phyloP scores from a whole-genome alignment of 1,140 invertebrate species.

The Meteorus sp. region DNA sequence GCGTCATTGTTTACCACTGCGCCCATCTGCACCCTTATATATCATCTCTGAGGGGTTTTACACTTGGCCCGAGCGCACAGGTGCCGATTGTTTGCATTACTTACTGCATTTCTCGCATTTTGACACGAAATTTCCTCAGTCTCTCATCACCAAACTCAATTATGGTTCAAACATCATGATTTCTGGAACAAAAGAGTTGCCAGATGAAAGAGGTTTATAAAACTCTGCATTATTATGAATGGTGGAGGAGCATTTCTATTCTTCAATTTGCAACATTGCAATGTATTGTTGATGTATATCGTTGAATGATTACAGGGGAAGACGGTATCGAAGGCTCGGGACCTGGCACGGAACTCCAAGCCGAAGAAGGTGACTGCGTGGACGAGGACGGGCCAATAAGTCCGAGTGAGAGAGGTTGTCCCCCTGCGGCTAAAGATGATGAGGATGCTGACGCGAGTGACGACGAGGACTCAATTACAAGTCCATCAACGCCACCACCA shows the following conservation, averaged over 20 bases:
- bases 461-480: slow-evolving; percentile 50
- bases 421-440: slow-evolving; percentile 51
- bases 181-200: no score
- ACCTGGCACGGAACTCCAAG: slow-evolving; percentile 58
- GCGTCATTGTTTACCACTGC: slow-evolving; percentile 43
- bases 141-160: no score
- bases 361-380: slow-evolving; percentile 61
- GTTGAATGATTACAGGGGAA: slow-evolving; percentile 60
- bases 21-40: slow-evolving; percentile 48
- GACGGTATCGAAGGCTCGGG: slow-evolving; percentile 61
- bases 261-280: background rate
- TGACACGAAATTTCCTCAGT: slow-evolving; percentile 10
- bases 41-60: slow-evolving; percentile 35
- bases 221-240: no score
- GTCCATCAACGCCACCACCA: slow-evolving; percentile 43
- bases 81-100: slow-evolving; percentile 11
- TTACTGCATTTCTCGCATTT: slow-evolving; percentile 19
- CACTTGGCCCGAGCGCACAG: slow-evolving; percentile 21
- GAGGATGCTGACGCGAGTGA: slow-evolving; percentile 56
- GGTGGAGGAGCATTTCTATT: no score
- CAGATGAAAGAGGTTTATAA: no score
- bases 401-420: slow-evolving; percentile 56
- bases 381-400: slow-evolving; percentile 61
- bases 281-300: slow-evolving; percentile 18
- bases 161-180: no score